Evolutionary conservation across 2,797 vertebrate species (phyloP), one percentile per base, ranked within the genome.

Genomic region (Ctenopoma kingsleyae): DNA sequence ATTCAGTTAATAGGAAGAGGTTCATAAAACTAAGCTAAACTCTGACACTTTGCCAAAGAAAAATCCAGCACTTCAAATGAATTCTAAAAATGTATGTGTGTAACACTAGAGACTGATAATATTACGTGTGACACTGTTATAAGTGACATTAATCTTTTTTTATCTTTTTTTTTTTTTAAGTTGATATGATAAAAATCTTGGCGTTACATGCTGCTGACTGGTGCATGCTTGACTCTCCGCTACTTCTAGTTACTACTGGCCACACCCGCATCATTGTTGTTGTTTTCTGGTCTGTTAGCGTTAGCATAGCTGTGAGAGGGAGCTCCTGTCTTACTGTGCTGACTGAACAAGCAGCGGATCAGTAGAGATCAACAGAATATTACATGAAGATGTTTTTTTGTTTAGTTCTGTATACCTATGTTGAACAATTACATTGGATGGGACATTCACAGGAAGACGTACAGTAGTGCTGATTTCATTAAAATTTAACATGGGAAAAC

Each of bases 241-340:
- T 48, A 30, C 22, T 58, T 46, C 20, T 6, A 9, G 12, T 48
- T 19, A 12, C 30, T 59, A 8, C 52, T 16, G 41, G 71, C 16
- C 49, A 20, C 35, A 62, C 40, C 16, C 8, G 6, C 40, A 17
- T 16, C 16, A 17, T 6, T 36, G 51, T 19, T 56, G 57, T 51
- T 52, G n/a, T 70, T 54, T 62, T 41, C 22, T 27, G 41, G 22
- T 44, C 35, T 23, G 20, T 68, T 59, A 67, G 54, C 47, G 41
- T 59, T 17, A 61, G 23, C 17, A 17, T 22, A 36, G 52, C 23
- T 47, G 62, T 8, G 2, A 40, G 20, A 52, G 55, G 27, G 54
- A 51, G 13, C 20, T 20, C 9, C 27, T n/a, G 6, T 59, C 46
- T 71, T 30, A 44, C 25, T 25, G n/a, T 3, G 17, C 55, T 47